Conservation (phyloP, 2,888 invertebrate species). For the Drosophila neoperkinsi region DNA sequence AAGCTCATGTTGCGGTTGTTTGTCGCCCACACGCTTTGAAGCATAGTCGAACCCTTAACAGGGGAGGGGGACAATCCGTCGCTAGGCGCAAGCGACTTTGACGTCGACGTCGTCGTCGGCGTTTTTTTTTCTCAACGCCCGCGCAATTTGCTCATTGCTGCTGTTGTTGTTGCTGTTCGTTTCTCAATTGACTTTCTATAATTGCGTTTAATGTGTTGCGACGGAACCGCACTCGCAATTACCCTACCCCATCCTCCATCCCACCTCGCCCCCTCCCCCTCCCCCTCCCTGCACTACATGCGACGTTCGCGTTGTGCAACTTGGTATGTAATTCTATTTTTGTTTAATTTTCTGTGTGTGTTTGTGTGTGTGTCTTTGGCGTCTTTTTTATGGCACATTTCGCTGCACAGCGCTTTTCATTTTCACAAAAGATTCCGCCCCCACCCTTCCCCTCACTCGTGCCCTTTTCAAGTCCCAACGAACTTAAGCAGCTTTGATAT, state of each 20-base stretch:
- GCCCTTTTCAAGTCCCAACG: constrained; percentile 1
- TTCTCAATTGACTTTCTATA: constrained; percentile 79
- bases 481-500: constrained; percentile 69
- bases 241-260: constrained; percentile 9
- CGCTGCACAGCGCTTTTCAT: constrained; percentile 53
- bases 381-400: constrained; percentile 67
- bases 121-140: constrained; percentile 60
- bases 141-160: constrained; percentile 56
- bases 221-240: constrained; percentile 60
- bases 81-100: constrained; percentile 11
- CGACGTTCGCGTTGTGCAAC: constrained; percentile 64
- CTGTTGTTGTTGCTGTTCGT: constrained; percentile 23
- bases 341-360: constrained; percentile 50
- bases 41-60: constrained; percentile 17
- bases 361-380: constrained; percentile 26
- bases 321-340: constrained; percentile 67
- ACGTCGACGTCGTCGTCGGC: constrained; percentile 30
- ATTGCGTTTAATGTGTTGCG: constrained; percentile 82
- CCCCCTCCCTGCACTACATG: not conserved
- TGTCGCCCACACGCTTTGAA: constrained; percentile 27
- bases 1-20: constrained; percentile 32
- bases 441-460: not conserved
- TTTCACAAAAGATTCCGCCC: constrained; percentile 44
- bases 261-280: not conserved
- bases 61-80: not conserved